These are phyloP conservation scores for Esperia sulphurella DNA, from an alignment of 2,888 invertebrate species.

Conservation along the genomic window DNA sequence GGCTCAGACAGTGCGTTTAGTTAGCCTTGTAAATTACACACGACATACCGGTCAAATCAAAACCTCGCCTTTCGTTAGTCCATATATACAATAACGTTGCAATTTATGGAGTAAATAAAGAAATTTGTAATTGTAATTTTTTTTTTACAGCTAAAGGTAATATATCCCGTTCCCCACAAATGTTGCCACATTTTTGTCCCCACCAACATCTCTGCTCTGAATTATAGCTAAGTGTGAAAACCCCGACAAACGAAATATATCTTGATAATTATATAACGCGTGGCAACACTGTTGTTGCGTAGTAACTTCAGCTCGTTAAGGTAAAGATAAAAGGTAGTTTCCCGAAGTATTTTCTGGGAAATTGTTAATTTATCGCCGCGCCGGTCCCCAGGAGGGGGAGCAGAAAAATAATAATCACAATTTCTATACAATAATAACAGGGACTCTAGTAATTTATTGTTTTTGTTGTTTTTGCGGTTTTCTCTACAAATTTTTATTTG, in stretches of 20 bases:
- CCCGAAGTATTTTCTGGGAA: slow-evolving; percentile 3
- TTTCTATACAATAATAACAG: background rate
- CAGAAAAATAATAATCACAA: background rate
- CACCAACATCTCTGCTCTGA: too few species aligned
- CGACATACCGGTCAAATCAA: background rate
- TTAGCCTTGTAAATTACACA: background rate
- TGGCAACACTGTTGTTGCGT: too few species aligned
- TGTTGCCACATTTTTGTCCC: too few species aligned
- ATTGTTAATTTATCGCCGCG: slow-evolving; percentile 6
- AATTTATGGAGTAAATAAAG: too few species aligned
- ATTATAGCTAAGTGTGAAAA: too few species aligned
- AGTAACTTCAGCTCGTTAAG: too few species aligned
- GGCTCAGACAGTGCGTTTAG: background rate
- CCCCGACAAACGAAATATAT: too few species aligned
- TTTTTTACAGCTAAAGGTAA: too few species aligned
- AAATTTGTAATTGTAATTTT: too few species aligned
- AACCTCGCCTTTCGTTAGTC: background rate
- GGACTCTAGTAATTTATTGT: background rate
- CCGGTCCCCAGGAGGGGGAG: background rate
- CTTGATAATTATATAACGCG: too few species aligned
- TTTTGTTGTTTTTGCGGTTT: background rate
- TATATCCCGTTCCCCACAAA: too few species aligned
- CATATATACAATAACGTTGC: too few species aligned
- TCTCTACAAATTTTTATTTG: background rate
- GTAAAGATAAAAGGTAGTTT: background rate